Percentiles rank a stretch among this genome's conserved stretches.
Conservation (phyloP, 2,113 vertebrate species). For the Nothobranchius furzeri region DNA sequence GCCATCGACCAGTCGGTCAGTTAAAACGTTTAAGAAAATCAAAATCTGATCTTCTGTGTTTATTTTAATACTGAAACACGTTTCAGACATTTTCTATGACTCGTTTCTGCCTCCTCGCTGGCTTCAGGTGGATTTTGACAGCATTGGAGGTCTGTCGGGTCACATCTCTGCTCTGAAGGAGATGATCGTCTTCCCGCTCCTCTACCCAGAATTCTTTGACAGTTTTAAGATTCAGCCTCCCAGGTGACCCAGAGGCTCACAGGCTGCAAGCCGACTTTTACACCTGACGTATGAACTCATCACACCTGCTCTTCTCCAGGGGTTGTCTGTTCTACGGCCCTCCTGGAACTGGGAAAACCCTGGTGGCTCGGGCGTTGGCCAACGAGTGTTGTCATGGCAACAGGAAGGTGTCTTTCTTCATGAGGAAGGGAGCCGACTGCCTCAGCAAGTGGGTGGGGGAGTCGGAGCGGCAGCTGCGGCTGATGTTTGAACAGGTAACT, state of each 20-base stretch:
- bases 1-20: slow-evolving; percentile 86
- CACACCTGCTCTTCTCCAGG: slow-evolving; percentile 59
- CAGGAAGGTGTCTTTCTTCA: slow-evolving; percentile 89
- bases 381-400: slow-evolving; percentile 89
- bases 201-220: slow-evolving; percentile 94
- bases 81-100: background rate
- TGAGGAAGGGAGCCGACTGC: slow-evolving; percentile 93
- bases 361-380: slow-evolving; percentile 89
- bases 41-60: background rate
- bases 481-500: slow-evolving; percentile 92
- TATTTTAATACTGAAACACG: no score
- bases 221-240: slow-evolving; percentile 94
- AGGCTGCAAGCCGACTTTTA: no score
- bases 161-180: slow-evolving; percentile 93
- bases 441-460: slow-evolving; percentile 95
- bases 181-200: slow-evolving; percentile 91
- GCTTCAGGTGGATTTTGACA: slow-evolving; percentile 85
- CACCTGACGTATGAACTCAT: no score
- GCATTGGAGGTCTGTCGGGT: slow-evolving; percentile 86
- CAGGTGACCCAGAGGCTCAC: slow-evolving; percentile 72
- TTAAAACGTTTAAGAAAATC: slow-evolving; percentile 3
- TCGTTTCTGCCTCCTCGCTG: background rate
- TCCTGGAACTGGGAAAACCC: slow-evolving; percentile 92
- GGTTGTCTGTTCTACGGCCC: slow-evolving; percentile 93
- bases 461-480: slow-evolving; percentile 87